Evolutionary conservation across 2,888 invertebrate species (phyloP).

Genomic region (Phyllotreta cruciferae): DNA sequence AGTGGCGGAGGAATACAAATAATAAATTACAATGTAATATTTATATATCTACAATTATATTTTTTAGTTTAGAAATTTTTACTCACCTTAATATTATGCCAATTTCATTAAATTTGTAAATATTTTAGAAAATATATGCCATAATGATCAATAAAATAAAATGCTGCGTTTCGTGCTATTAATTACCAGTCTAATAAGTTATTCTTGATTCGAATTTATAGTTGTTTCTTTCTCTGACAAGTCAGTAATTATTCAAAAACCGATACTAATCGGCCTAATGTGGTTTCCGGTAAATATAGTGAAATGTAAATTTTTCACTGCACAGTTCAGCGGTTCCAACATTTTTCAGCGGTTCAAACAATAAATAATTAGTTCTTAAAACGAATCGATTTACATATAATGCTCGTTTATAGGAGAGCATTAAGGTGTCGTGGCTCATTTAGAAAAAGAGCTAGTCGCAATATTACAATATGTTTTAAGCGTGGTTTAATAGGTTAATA

Average conservation of each 20-base stretch:
- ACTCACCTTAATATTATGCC: no score
- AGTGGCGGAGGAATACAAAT: slow-evolving; percentile 9
- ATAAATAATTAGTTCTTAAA: slow-evolving; percentile 51
- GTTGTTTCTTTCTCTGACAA: slow-evolving; percentile 15
- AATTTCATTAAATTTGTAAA: no score
- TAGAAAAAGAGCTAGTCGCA: slow-evolving; percentile 23
- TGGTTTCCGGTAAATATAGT: slow-evolving; percentile 33
- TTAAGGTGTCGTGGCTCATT: slow-evolving; percentile 31
- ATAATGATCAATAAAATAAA: no score
- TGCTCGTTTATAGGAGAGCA: slow-evolving; percentile 40
- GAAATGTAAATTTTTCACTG: slow-evolving; percentile 43
- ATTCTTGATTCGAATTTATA: slow-evolving; percentile 11
- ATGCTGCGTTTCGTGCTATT: no score
- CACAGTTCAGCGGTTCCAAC: slow-evolving; percentile 48
- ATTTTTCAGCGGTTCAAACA: slow-evolving; percentile 45
- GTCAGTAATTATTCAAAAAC: slow-evolving; percentile 33
- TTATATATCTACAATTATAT: no score
- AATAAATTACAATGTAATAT: background rate
- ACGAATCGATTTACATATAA: slow-evolving; percentile 54
- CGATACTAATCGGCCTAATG: slow-evolving; percentile 36
- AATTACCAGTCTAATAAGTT: no score
- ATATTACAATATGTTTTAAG: slow-evolving; percentile 19
- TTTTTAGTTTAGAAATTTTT: no score
- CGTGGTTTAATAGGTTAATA: slow-evolving; percentile 30
- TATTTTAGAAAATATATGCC: no score